A percentile compares a stretch with the other conserved stretches of the same genome.
Evolutionary conservation across 2,797 vertebrate species (phyloP).

Genomic region (Erpetoichthys calabaricus): DNA sequence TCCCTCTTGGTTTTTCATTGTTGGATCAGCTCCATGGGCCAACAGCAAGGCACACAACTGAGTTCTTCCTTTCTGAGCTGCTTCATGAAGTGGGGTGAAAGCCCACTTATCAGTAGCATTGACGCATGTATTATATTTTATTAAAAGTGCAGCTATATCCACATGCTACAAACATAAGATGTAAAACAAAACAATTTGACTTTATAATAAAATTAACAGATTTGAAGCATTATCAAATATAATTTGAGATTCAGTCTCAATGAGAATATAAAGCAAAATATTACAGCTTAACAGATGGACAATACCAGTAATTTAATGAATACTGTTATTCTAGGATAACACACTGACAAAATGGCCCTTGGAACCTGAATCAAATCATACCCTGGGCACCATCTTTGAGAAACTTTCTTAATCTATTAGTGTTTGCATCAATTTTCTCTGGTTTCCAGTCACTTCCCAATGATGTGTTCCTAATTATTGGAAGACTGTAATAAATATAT

Average conservation of each 20-base stretch:
- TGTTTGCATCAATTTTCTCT: no score
- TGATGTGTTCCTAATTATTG: no score
- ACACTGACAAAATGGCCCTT: no score
- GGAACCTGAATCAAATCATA: no score
- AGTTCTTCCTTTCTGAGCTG: slow-evolving; percentile 63
- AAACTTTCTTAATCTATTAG: no score
- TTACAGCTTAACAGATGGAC: no score
- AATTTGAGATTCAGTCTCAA: background rate
- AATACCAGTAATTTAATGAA: no score
- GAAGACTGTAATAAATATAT: no score
- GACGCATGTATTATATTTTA: slow-evolving; percentile 66
- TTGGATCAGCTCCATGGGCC: slow-evolving; percentile 62
- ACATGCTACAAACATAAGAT: slow-evolving; percentile 40
- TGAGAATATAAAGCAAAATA: no score
- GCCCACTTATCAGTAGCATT: slow-evolving; percentile 71
- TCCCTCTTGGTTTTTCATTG: slow-evolving; percentile 70
- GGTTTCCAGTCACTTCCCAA: no score
- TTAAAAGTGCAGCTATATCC: slow-evolving; percentile 61
- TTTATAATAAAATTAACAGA: background rate
- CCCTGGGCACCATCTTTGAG: no score
- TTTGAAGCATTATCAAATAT: background rate
- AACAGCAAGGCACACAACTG: slow-evolving; percentile 62
- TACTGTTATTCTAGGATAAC: no score
- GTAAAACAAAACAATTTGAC: background rate
- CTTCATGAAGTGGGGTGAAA: slow-evolving; percentile 63